Base-by-base conservation (phyloP, 2,797 vertebrate genomes). In the Chelonia mydas region DNA sequence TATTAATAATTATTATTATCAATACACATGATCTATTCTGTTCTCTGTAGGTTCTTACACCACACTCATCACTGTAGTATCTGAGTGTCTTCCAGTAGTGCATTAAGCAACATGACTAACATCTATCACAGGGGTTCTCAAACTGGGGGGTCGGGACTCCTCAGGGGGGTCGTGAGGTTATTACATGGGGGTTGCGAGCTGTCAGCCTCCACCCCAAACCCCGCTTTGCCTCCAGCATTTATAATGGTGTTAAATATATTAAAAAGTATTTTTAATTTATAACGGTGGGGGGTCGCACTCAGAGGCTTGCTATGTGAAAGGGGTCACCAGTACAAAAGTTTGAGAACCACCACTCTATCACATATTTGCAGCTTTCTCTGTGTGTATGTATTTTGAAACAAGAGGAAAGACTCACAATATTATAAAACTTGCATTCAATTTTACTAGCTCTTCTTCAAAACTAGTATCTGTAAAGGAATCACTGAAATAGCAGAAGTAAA, bases 381-480 rank as follows among this genome's bases (percentile, higher is more conserved):
- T 23, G 53, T 2, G 51, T 16, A 37, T 0, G 1, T 5, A 45
- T 83, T 95, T 90, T n/a, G 77, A 96, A 88, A 61, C 54, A 91
- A 31, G 25, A 51, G 82, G 51, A 28, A 87, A 50, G 23, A 37
- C 23, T 86, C 33, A 5, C 16, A 6, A 31, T 89, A 53, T 76
- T 54, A 50, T 27, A 37, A 54, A 51, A 61, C 88, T 53, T 72
- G 41, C 45, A 33, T n/a, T 59, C 15, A 2, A 2, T 87, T 95
- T 91, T 84, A 27, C 82, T 54, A 13, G 31, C 87, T 50, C 49
- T 88, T 78, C 79, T 53, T 53, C 77, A 86, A n/a, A 83, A 83
- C 78, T 74, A 81, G 23, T 57, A 74, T 90, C 72, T 90, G 57
- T 51, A 86, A 93, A 84, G 37, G 76, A 93, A 85, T 86, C 87